phyloP scores from a whole-genome alignment of 2,888 invertebrate species.

The Isotomurus palustris region DNA sequence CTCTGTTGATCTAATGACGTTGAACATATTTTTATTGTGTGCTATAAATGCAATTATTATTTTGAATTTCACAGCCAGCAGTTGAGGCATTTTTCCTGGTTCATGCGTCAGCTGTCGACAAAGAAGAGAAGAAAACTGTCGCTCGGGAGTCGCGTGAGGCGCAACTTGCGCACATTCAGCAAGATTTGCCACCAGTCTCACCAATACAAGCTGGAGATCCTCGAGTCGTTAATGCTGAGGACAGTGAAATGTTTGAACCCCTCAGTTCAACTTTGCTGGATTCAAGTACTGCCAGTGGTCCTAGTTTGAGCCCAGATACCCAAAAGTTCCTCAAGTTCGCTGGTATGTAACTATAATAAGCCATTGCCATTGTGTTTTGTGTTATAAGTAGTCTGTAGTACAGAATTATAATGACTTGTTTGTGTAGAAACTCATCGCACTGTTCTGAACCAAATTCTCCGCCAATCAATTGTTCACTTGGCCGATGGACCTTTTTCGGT shows the following conservation, averaged over 20 bases:
- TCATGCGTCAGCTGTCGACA: slow-evolving; percentile 63
- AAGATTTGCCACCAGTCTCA: slow-evolving; percentile 45
- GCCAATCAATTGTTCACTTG: slow-evolving; percentile 71
- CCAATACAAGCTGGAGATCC: slow-evolving; percentile 32
- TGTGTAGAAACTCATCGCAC: slow-evolving; percentile 72
- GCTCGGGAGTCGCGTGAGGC: slow-evolving; percentile 50
- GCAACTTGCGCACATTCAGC: slow-evolving; percentile 51
- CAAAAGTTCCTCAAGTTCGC: slow-evolving; percentile 77
- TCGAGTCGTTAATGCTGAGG: slow-evolving; percentile 3
- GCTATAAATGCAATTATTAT: slow-evolving; percentile 14
- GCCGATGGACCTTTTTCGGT: slow-evolving; percentile 84
- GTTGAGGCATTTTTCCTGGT: slow-evolving; percentile 88
- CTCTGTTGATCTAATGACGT: background rate
- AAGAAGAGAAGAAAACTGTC: slow-evolving; percentile 44
- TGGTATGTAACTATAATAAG: slow-evolving; percentile 50
- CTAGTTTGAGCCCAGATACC: slow-evolving; percentile 59
- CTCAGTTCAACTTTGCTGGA: slow-evolving; percentile 26
- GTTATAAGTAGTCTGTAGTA: background rate
- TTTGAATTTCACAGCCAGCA: slow-evolving; percentile 59
- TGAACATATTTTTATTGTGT: background rate
- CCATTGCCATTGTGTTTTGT: background rate
- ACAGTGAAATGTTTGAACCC: slow-evolving; percentile 38
- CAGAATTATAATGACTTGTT: slow-evolving; percentile 2
- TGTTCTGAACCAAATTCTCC: slow-evolving; percentile 80
- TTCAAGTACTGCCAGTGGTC: slow-evolving; percentile 35